Evolutionary conservation across 2,888 invertebrate genomes (phyloP).

Genomic region (Philhelius pedissequus): DNA sequence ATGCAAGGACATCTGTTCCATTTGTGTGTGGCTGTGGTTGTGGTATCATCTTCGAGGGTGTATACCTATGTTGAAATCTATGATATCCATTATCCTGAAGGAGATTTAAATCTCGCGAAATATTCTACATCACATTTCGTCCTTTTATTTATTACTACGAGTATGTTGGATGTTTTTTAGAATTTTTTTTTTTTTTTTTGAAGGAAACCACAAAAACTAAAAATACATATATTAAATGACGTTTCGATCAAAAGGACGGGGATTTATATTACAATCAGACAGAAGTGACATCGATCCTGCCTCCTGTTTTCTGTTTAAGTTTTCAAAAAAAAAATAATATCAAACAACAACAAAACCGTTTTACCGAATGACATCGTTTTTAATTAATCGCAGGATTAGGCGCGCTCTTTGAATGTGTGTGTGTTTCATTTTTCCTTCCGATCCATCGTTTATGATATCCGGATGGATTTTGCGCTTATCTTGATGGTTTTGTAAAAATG

Average conservation of each 20-base stretch:
- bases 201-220: slow-evolving; percentile 2
- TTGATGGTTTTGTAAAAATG: slow-evolving; percentile 60
- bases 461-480: slow-evolving; percentile 64
- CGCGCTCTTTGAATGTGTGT: slow-evolving; percentile 7
- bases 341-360: slow-evolving; percentile 70
- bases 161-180: background rate
- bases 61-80: slow-evolving; percentile 18
- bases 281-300: slow-evolving; percentile 56
- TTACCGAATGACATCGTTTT: slow-evolving; percentile 75
- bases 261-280: slow-evolving; percentile 50
- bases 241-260: slow-evolving; percentile 41
- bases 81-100: slow-evolving; percentile 62
- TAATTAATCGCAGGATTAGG: slow-evolving; percentile 75
- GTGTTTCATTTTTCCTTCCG: background rate
- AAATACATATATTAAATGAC: background rate
- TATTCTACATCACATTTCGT: slow-evolving; percentile 19
- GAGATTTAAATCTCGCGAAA: slow-evolving; percentile 58
- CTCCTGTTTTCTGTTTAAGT: slow-evolving; percentile 14
- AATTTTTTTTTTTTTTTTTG: too few relatives aligned
- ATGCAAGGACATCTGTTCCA: slow-evolving; percentile 78
- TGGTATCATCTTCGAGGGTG: slow-evolving; percentile 71
- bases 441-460: slow-evolving; percentile 63
- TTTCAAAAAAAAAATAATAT: slow-evolving; percentile 27
- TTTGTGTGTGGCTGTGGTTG: background rate
- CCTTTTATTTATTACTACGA: background rate